Conservation (phyloP, 2,113 vertebrate species). For the Ptyas mucosa region DNA sequence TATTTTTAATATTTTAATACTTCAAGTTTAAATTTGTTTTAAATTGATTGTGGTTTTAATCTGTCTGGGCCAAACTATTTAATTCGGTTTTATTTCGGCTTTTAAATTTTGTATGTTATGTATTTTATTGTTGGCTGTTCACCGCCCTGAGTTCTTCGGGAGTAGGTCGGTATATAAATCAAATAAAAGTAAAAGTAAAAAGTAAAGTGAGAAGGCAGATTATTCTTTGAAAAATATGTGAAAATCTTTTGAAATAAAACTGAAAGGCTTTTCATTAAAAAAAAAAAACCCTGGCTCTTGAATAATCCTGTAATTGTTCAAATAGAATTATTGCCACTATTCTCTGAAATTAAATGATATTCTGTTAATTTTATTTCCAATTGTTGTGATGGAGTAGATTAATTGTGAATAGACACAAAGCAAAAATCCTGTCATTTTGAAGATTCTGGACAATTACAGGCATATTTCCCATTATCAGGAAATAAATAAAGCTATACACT, state of each 20-base stretch:
- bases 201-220: not conserved
- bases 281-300: not conserved
- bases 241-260: not conserved
- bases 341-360: not conserved
- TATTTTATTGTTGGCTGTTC: too few species aligned
- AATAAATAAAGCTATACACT: not conserved
- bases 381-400: not conserved
- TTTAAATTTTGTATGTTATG: too few species aligned
- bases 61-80: too few species aligned
- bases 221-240: not conserved
- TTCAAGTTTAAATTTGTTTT: too few species aligned
- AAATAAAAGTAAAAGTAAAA: too few species aligned
- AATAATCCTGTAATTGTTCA: not conserved
- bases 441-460: not conserved
- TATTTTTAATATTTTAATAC: too few species aligned
- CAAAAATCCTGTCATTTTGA: not conserved
- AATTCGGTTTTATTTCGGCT: too few species aligned
- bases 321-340: not conserved
- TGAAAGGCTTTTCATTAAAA: not conserved
- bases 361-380: not conserved
- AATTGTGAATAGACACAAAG: not conserved
- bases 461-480: not conserved
- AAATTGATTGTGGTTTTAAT: too few species aligned
- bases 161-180: too few species aligned
- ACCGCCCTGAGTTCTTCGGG: too few species aligned